A percentile compares a stretch with the other conserved stretches of the same genome.
phyloP scores from a whole-genome alignment of 1,140 invertebrate species.

The Helicorthomorpha holstii region DNA sequence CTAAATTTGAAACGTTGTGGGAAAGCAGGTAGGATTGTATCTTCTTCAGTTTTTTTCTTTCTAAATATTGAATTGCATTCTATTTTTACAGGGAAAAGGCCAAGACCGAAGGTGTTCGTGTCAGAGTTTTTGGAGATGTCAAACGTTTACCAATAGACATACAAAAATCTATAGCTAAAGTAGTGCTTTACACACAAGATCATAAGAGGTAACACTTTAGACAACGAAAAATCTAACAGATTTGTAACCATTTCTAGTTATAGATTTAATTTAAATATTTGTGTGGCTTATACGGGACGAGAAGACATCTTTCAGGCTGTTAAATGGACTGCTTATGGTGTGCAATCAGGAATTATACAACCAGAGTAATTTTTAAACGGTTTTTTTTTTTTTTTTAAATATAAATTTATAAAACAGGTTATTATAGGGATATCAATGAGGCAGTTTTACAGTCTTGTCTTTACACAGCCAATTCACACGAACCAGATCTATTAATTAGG shows the following conservation, averaged over 20 bases:
- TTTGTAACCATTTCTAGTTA: slow-evolving; percentile 34
- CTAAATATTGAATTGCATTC: no score
- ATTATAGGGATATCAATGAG: slow-evolving; percentile 62
- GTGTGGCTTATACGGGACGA: slow-evolving; percentile 74
- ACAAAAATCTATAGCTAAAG: slow-evolving; percentile 52
- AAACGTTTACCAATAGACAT: slow-evolving; percentile 59
- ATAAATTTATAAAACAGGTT: slow-evolving; percentile 4
- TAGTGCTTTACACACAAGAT: slow-evolving; percentile 57
- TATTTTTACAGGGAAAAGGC: slow-evolving; percentile 52
- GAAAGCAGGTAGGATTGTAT: no score
- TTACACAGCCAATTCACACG: slow-evolving; percentile 50
- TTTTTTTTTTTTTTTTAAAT: not conserved
- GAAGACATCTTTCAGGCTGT: slow-evolving; percentile 73
- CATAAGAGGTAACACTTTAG: slow-evolving; percentile 46
- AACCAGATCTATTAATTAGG: slow-evolving; percentile 77
- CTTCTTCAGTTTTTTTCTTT: no score
- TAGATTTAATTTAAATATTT: slow-evolving; percentile 72
- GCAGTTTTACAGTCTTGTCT: slow-evolving; percentile 58
- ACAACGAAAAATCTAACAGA: no score
- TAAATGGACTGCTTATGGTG: slow-evolving; percentile 41
- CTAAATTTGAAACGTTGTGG: slow-evolving; percentile 73
- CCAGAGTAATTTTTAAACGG: slow-evolving; percentile 20
- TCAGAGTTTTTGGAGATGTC: slow-evolving; percentile 79
- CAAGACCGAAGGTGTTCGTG: slow-evolving; percentile 64
- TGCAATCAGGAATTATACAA: slow-evolving; percentile 28